Evolutionary conservation across 2,888 invertebrate genomes (phyloP), one percentile per base, ranked within the genome.

Genomic region (Colostygia pectinataria): DNA sequence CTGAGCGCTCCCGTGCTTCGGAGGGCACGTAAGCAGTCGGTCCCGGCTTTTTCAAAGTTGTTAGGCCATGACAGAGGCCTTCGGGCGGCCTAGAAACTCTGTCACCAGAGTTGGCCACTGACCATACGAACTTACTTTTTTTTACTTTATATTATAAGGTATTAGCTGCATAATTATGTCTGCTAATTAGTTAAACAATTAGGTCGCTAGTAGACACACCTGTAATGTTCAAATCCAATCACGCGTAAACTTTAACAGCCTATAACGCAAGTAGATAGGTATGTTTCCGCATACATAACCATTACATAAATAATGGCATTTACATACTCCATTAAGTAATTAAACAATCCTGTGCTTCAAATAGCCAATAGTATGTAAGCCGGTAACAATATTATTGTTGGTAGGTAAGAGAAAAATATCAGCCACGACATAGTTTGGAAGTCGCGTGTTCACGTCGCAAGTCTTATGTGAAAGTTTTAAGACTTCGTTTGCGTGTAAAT

Each of bases 261-360:
- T 32, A 27, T 44, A 36, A 24, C 28, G 15, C 33, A 28, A 31
- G 23, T 32, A 18, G 9, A 27, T 33, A 27, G 31, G 31, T 40
- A 47, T 41, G 38, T 42, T 46, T 37, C 18, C 13, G 28, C 32
- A 55, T 50, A 53, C 32, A 55, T 50, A 53, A 50, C 59, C 48
- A 43, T 59, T 53, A 53, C 56, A 53, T 54, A 59, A 54, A 59
- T 57, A 53, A 48, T 25, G 39, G 36, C 41, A 43, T 57, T 55
- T 53, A 55, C 53, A 51, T 50, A 57, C 49, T 54, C 46, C 47
- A 57, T 56, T 54, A 43, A 47, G 45, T 49, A 50, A 60, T 57
- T 57, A 55, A 54, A 48, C 53, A 51, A 46, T 54, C 29, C 41
- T 43, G 42, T 44, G 29, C 44, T 33, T 44, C 6, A 48, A 55